These are phyloP conservation scores for Acanthosepion pharaonis DNA, from an alignment of 2,888 invertebrate genomes.

Conservation along the genomic window DNA sequence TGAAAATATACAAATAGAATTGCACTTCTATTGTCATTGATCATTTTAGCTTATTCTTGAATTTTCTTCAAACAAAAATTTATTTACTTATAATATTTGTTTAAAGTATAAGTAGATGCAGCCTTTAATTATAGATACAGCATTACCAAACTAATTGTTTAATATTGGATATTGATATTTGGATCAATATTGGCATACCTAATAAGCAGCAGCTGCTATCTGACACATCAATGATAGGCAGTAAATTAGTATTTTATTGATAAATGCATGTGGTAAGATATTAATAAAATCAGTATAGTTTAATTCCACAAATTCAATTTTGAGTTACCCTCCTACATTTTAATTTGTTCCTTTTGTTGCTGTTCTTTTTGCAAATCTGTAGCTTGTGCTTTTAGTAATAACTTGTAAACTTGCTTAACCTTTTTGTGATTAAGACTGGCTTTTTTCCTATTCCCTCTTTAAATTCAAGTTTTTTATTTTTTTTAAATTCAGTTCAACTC, in stretches of 20 bases:
- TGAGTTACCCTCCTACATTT: not conserved
- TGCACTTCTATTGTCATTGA: not conserved
- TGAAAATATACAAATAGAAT: too few relatives aligned
- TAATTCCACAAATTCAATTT: not conserved
- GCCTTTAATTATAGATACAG: not conserved
- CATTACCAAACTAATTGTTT: not conserved
- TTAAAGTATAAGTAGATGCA: not conserved
- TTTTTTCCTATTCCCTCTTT: not conserved
- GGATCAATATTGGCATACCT: not conserved
- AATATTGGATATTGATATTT: not conserved
- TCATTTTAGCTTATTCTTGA: not conserved
- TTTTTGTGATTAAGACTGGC: not conserved
- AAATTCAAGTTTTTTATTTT: not conserved
- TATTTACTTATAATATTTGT: not conserved
- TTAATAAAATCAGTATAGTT: not conserved
- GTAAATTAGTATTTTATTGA: not conserved
- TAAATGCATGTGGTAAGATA: not conserved
- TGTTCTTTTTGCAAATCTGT: not conserved
- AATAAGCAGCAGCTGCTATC: not conserved
- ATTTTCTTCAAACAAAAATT: not conserved
- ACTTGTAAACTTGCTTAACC: conserved; percentile 20
- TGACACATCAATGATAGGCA: not conserved
- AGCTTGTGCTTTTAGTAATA: not conserved
- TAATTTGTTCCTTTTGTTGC: not conserved
- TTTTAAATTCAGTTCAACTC: not conserved